Conservation (phyloP, 1,140 invertebrate species). For the Drosophila paulistorum region DNA sequence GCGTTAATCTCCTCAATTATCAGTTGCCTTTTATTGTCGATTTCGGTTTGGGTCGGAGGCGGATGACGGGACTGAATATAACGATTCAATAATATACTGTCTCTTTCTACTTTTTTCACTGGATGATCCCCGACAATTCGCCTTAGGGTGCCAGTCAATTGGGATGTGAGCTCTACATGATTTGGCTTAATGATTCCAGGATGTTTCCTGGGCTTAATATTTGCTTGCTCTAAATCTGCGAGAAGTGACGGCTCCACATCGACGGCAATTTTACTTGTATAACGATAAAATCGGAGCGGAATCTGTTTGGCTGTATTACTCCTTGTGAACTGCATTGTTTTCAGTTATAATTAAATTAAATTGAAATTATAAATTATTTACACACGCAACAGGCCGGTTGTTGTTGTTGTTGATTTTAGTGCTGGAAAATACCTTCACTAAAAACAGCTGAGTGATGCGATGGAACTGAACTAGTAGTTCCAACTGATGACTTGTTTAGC, state of each 20-base stretch:
- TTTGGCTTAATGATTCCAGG: slow-evolving; percentile 85
- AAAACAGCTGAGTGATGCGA: background rate
- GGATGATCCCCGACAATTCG: slow-evolving; percentile 85
- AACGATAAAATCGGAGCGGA: slow-evolving; percentile 39
- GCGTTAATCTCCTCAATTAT: slow-evolving; percentile 65
- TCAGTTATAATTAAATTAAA: slow-evolving; percentile 17
- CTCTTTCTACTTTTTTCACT: slow-evolving; percentile 84
- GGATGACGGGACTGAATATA: slow-evolving; percentile 86
- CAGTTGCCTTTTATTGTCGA: slow-evolving; percentile 82
- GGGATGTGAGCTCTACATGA: slow-evolving; percentile 85
- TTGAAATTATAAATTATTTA: slow-evolving; percentile 34
- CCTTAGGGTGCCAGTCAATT: slow-evolving; percentile 85
- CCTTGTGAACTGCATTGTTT: slow-evolving; percentile 41
- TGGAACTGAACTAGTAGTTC: background rate
- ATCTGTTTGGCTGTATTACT: slow-evolving; percentile 37
- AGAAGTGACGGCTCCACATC: slow-evolving; percentile 84
- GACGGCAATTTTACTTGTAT: slow-evolving; percentile 83
- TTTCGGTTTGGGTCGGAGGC: slow-evolving; percentile 86
- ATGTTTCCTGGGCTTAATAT: slow-evolving; percentile 87
- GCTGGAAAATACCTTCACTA: background rate
- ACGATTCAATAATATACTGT: slow-evolving; percentile 84
- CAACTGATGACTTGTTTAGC: background rate
- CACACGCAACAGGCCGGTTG: slow-evolving; percentile 26
- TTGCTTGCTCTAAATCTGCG: slow-evolving; percentile 84
- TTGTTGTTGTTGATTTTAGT: slow-evolving; percentile 31